Percentiles rank a stretch among this genome's conserved stretches.
Conservation (phyloP, 2,113 vertebrate species). For the Pristiophorus japonicus region DNA sequence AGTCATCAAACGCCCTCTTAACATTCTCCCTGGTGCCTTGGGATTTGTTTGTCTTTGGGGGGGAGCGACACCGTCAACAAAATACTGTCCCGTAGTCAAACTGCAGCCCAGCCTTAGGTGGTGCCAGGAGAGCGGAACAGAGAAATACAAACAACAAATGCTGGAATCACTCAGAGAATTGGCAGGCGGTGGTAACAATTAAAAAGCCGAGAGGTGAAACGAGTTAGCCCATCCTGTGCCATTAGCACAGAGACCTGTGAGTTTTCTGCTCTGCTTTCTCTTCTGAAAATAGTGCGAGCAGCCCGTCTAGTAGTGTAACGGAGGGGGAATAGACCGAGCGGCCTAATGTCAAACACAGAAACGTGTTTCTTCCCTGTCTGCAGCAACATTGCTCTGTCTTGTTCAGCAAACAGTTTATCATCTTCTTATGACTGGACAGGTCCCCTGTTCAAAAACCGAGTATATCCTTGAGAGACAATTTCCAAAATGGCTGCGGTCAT, state of each 20-base stretch:
- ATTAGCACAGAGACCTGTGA: background rate
- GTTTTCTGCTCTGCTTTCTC: background rate
- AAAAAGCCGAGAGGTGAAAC: background rate
- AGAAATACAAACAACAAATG: background rate
- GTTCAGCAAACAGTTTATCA: background rate
- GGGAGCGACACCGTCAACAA: background rate
- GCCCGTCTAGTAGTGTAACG: background rate
- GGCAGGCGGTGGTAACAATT: background rate
- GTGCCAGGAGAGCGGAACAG: background rate
- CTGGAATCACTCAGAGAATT: background rate
- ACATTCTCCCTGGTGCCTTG: background rate
- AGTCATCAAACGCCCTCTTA: background rate
- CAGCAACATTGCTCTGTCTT: background rate
- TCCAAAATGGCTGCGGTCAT: background rate
- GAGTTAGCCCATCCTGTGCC: background rate
- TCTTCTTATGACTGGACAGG: too few relatives aligned
- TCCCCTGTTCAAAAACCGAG: background rate
- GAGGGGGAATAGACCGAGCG: background rate
- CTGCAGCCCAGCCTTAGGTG: background rate
- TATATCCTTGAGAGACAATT: background rate
- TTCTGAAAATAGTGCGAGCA: too few relatives aligned
- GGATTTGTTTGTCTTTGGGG: background rate
- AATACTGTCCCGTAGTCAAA: background rate
- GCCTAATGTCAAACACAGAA: background rate
- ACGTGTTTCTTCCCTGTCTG: background rate